These are phyloP conservation scores for Penaeus indicus DNA, from an alignment of 1,140 invertebrate genomes.

Conservation along the genomic window DNA sequence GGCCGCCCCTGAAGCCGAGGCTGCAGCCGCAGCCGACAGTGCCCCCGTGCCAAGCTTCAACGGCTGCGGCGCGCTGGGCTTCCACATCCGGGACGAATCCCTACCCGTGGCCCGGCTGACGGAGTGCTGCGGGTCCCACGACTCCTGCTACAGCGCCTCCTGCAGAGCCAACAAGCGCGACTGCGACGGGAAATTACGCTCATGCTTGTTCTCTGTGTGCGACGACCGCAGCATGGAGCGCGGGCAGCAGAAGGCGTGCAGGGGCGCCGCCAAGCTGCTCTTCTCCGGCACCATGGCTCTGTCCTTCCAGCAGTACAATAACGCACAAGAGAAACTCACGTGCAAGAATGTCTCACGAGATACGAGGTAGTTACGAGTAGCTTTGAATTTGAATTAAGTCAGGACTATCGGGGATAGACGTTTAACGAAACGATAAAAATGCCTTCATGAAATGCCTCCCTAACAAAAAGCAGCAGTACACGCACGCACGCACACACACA, in stretches of 20 bases:
- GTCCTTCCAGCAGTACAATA: conserved; percentile 64
- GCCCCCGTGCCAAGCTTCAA: conserved; percentile 50
- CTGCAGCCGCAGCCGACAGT: neutral
- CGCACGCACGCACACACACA: too few relatives aligned
- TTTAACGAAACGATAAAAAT: too few relatives aligned
- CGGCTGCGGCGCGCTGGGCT: conserved; percentile 63
- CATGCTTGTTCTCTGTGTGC: conserved; percentile 56
- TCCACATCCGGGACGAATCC: conserved; percentile 61
- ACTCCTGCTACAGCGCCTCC: conserved; percentile 58
- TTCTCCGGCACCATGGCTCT: conserved; percentile 66
- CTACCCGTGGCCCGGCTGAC: conserved; percentile 58
- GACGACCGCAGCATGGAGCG: conserved; percentile 40
- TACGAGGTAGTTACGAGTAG: too few relatives aligned
- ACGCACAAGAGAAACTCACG: conserved; percentile 50
- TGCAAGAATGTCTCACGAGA: conserved; percentile 39
- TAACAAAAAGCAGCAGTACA: too few relatives aligned
- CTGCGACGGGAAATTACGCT: conserved; percentile 53
- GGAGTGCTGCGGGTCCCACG: conserved; percentile 61
- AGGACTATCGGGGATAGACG: neutral
- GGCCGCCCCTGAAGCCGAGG: neutral
- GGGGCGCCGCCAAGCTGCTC: conserved; percentile 62
- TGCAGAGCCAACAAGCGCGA: conserved; percentile 63
- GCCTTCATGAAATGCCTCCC: too few relatives aligned
- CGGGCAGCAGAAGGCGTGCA: conserved; percentile 47
- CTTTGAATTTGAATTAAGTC: neutral